These are phyloP conservation scores for Idris sp. DNA, from an alignment of 1,140 invertebrate species.

Conservation along the genomic window DNA sequence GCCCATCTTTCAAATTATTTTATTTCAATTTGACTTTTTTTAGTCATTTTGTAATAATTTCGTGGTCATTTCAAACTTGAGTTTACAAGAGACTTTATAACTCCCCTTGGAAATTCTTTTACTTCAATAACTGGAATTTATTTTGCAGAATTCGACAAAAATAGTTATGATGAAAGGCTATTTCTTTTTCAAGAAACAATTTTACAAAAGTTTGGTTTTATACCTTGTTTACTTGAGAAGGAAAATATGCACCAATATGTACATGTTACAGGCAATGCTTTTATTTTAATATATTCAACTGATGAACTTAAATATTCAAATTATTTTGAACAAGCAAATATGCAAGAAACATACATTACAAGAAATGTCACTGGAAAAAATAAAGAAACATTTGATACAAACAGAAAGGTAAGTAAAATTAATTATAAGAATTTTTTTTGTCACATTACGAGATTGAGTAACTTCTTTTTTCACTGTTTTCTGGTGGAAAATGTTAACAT, in stretches of 20 bases:
- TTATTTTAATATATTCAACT: constrained; percentile 88
- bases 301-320: constrained; percentile 78
- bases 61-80: no score
- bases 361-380: constrained; percentile 90
- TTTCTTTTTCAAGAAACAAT: constrained; percentile 92
- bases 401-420: constrained; percentile 77
- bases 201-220: constrained; percentile 89
- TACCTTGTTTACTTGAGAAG: constrained; percentile 85
- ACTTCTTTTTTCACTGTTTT: no score
- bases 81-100: no score
- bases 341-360: constrained; percentile 94
- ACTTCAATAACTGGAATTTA: no score
- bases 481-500: no score
- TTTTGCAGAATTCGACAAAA: constrained; percentile 86
- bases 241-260: constrained; percentile 85
- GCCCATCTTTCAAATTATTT: no score
- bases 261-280: constrained; percentile 96
- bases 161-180: constrained; percentile 85
- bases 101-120: no score
- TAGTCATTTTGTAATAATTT: no score
- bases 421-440: constrained; percentile 1
- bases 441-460: no score
- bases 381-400: constrained; percentile 84
- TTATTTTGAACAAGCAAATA: constrained; percentile 87
- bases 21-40: no score